Conservation (phyloP, 1,140 invertebrate genomes). For the Macrobrachium rosenbergii region DNA sequence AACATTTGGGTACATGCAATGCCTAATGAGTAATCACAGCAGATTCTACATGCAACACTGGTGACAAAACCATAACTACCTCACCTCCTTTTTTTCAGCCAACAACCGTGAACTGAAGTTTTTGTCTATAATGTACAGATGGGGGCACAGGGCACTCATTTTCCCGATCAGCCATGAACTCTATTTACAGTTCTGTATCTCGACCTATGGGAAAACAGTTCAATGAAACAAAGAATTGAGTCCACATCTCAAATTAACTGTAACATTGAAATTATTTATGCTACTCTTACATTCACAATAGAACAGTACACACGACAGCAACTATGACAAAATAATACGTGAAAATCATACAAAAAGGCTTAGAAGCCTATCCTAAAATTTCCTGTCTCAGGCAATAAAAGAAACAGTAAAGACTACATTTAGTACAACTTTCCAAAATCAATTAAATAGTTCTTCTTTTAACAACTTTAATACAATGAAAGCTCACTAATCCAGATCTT, state of each 20-base stretch:
- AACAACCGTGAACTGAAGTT: slow-evolving; percentile 47
- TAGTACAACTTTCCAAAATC: no score
- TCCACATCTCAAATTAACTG: neutral
- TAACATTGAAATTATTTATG: neutral
- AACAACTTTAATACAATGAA: no score
- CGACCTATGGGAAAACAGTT: no score
- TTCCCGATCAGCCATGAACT: slow-evolving; percentile 32
- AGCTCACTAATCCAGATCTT: no score
- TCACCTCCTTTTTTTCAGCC: slow-evolving; percentile 54
- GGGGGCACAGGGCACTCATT: slow-evolving; percentile 52
- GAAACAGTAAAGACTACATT: no score
- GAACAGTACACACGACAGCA: no score
- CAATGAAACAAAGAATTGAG: neutral
- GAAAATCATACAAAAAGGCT: no score
- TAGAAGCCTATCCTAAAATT: no score
- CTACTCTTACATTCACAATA: no score
- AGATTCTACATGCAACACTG: neutral
- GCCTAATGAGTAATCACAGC: neutral
- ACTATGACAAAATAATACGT: no score
- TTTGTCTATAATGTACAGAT: slow-evolving; percentile 55
- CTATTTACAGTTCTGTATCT: neutral
- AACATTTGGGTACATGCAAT: neutral
- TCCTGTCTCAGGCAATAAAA: no score
- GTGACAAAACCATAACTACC: neutral
- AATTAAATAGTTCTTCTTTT: no score